Conservation (phyloP, 1,140 invertebrate species). For the Drosophila lowei region DNA sequence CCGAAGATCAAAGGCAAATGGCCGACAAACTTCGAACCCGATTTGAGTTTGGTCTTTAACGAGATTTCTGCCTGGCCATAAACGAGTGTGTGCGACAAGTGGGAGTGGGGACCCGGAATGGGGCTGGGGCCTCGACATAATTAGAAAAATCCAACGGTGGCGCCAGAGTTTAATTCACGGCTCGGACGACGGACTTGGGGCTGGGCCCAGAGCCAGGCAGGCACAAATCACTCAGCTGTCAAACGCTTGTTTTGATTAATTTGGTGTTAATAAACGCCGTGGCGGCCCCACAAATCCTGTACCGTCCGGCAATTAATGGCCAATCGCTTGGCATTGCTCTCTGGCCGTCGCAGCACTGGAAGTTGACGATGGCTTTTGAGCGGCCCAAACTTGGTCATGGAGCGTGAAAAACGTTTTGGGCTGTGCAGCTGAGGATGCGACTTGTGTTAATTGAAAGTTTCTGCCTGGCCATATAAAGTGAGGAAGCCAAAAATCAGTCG, state of each 20-base stretch:
- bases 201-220: conserved; percentile 5
- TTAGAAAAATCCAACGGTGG: conserved; percentile 52
- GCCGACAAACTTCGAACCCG: conserved; percentile 49
- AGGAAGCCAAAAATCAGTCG: conserved; percentile 53
- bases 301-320: conserved; percentile 61
- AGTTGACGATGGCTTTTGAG: conserved; percentile 2
- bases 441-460: conserved; percentile 77
- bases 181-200: conserved; percentile 10
- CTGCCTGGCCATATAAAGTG: conserved; percentile 67
- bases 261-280: conserved; percentile 70
- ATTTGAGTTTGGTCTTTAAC: conserved; percentile 57
- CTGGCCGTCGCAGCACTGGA: conserved; percentile 6
- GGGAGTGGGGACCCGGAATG: conserved; percentile 48
- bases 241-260: conserved; percentile 78
- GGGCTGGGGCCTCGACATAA: conserved; percentile 36
- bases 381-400: conserved; percentile 63
- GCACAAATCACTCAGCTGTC: conserved; percentile 77
- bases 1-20: conserved; percentile 59
- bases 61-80: conserved; percentile 57
- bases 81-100: conserved; percentile 57
- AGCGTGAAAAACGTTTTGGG: conserved; percentile 68
- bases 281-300: conserved; percentile 57
- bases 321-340: conserved; percentile 28
- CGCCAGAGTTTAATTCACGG: conserved; percentile 61
- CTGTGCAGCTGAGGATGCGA: conserved; percentile 62